A percentile compares a stretch with the other conserved stretches of the same genome.
Conservation (phyloP, 2,797 vertebrate species). For the Arctocebus calabarensis region DNA sequence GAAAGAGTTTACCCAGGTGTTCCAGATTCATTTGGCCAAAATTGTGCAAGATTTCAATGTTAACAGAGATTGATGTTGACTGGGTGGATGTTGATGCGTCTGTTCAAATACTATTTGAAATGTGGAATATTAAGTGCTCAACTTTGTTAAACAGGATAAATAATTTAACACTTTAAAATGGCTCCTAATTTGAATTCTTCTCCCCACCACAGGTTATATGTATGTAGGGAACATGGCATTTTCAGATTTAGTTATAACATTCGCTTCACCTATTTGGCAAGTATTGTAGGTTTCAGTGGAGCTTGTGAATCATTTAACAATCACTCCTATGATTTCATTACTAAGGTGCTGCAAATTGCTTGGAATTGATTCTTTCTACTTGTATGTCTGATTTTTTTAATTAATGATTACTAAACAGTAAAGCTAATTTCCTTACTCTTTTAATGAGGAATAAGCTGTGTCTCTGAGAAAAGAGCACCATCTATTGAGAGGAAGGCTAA, state of each 20-base stretch:
- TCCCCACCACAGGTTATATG: neutral
- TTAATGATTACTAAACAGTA: conserved; percentile 44
- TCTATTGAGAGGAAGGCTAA: conserved; percentile 85
- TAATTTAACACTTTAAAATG: conserved; percentile 39
- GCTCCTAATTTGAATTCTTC: neutral
- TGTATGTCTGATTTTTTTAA: conserved; percentile 70
- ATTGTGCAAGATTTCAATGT: neutral
- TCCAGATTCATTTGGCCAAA: neutral
- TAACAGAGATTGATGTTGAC: neutral
- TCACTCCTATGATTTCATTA: conserved; percentile 38
- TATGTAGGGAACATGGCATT: neutral
- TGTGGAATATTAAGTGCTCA: neutral
- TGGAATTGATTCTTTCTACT: neutral
- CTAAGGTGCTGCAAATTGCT: neutral
- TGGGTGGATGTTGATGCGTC: neutral
- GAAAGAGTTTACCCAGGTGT: neutral
- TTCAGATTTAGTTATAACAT: conserved; percentile 18
- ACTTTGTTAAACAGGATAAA: neutral
- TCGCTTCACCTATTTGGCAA: neutral
- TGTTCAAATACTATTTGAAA: neutral
- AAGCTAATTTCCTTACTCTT: conserved; percentile 52
- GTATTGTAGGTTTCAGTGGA: neutral
- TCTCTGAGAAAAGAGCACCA: conserved; percentile 86
- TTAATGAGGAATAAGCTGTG: conserved; percentile 36
- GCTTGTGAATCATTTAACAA: neutral